A percentile compares a stretch with the other conserved stretches of the same genome.
Evolutionary conservation across 2,113 vertebrate genomes (phyloP).

Genomic region (Pyxicephalus adspersus): DNA sequence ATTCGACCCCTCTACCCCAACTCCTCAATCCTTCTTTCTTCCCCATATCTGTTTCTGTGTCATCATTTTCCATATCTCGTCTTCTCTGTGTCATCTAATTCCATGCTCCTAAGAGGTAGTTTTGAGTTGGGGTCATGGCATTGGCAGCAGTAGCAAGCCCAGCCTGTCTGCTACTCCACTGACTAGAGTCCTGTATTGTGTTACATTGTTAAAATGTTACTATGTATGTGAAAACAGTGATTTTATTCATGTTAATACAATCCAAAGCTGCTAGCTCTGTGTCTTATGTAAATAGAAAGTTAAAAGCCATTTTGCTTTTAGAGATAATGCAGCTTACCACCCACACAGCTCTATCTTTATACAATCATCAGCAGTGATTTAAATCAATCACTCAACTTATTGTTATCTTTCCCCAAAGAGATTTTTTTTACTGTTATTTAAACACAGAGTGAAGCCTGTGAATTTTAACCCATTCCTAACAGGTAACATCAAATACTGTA

Average conservation of each 20-base stretch:
- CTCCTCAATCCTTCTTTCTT: background rate
- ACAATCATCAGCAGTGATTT: constrained; percentile 46
- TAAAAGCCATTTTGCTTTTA: constrained; percentile 57
- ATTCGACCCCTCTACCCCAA: too few relatives aligned
- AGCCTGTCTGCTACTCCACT: background rate
- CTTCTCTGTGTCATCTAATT: background rate
- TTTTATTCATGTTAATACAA: constrained; percentile 33
- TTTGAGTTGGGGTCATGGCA: background rate
- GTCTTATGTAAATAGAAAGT: constrained; percentile 55
- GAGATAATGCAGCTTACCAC: constrained; percentile 49
- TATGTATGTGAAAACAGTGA: constrained; percentile 30
- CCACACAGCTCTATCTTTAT: constrained; percentile 51
- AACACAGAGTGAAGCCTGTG: background rate
- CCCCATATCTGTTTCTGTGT: background rate
- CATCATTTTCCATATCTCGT: background rate
- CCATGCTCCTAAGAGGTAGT: background rate
- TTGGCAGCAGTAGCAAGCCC: too few relatives aligned
- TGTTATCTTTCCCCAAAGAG: constrained; percentile 46
- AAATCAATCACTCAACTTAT: constrained; percentile 48
- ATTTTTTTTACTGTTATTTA: constrained; percentile 37
- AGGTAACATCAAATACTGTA: too few relatives aligned
- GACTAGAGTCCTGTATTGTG: background rate
- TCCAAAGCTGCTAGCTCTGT: constrained; percentile 39
- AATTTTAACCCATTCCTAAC: constrained; percentile 21
- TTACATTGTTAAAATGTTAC: constrained; percentile 33